Conservation (phyloP, 2,888 invertebrate genomes). For the Leptura quadrifasciata region DNA sequence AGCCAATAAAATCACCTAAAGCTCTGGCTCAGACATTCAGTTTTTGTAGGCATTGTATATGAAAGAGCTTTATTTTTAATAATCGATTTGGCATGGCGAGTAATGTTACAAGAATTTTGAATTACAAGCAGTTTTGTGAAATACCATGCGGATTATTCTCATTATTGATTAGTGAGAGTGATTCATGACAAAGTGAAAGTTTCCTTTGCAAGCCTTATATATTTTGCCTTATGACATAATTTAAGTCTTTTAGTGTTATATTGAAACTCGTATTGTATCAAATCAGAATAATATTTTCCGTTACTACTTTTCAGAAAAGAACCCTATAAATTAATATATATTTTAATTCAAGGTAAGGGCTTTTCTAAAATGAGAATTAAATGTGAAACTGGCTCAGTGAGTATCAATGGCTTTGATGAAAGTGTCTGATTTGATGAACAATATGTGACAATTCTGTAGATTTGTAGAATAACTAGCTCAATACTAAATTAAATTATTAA, state of each 20-base stretch:
- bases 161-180: constrained; percentile 1
- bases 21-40: no score
- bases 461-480: neutral
- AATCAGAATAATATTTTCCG: neutral
- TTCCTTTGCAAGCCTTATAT: constrained; percentile 3
- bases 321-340: no score
- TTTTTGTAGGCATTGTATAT: no score
- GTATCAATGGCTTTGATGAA: neutral
- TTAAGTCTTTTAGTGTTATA: neutral
- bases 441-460: neutral
- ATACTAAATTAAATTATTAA: neutral
- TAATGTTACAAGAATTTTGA: neutral
- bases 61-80: no score
- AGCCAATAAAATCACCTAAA: no score
- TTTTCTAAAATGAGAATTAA: neutral
- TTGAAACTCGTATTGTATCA: neutral
- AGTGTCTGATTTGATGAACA: neutral
- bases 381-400: neutral
- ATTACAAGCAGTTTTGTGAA: constrained; percentile 1
- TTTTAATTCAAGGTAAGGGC: neutral
- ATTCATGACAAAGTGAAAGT: constrained; percentile 7
- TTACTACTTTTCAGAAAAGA: no score
- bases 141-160: neutral
- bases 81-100: neutral
- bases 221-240: constrained; percentile 7